Percentiles rank a stretch among this genome's conserved stretches.
phyloP scores from a whole-genome alignment of 2,113 vertebrate species.

The Microcebus ravelobensis region DNA sequence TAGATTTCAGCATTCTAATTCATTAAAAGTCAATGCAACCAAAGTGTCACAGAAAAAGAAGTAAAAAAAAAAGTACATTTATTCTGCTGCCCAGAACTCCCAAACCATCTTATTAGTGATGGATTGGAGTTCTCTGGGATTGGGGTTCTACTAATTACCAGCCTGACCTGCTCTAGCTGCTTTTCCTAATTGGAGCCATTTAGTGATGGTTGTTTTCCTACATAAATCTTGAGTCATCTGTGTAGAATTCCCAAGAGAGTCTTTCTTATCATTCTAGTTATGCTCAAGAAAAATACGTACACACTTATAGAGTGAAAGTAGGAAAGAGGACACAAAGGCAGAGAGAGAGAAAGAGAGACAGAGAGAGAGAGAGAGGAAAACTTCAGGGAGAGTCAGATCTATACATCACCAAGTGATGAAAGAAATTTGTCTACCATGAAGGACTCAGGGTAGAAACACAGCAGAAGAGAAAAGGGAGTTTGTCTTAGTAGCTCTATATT shows the following conservation, averaged over 20 bases:
- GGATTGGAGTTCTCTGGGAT: not conserved
- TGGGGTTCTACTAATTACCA: not conserved
- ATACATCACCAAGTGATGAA: not conserved
- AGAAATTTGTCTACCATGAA: not conserved
- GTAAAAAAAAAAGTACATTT: not conserved
- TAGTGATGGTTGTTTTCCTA: not conserved
- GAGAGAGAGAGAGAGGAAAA: not conserved
- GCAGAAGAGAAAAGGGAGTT: not conserved
- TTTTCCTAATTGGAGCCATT: not conserved
- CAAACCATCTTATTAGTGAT: not conserved
- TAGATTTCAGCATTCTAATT: not conserved
- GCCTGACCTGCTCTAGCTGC: not conserved
- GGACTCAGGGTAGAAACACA: not conserved
- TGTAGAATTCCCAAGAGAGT: constrained; percentile 20
- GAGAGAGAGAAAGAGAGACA: not conserved
- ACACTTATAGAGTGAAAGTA: not conserved
- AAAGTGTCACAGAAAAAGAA: not conserved
- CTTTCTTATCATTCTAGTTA: not conserved
- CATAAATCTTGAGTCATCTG: not conserved
- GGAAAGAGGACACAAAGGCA: no score
- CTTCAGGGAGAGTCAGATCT: not conserved
- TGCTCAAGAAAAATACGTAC: not conserved
- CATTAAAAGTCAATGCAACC: not conserved
- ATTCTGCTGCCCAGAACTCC: not conserved
- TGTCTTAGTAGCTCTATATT: not conserved